Conservation (phyloP, 2,888 invertebrate species). For the Polymixis flavicincta region DNA sequence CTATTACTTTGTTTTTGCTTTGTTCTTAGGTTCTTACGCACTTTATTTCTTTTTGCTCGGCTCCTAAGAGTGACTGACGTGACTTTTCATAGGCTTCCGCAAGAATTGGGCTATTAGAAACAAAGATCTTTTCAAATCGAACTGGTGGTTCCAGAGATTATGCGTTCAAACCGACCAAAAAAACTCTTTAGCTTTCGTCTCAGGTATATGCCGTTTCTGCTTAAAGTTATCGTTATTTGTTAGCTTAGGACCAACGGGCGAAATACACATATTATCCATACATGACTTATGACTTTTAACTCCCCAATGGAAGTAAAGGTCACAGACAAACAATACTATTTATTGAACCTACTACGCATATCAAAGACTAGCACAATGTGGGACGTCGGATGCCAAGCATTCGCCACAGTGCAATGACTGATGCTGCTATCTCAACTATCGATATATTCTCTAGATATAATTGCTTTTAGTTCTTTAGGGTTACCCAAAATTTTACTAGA, state of each 20-base stretch:
- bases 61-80: no score
- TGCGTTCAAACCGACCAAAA: no score
- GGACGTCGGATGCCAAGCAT: conserved; percentile 49
- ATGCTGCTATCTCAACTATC: conserved; percentile 28
- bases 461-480: neutral
- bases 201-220: neutral
- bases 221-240: neutral
- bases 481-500: neutral
- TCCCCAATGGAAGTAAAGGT: conserved; percentile 13
- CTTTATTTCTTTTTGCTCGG: no score
- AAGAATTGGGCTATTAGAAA: no score
- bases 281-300: conserved; percentile 9
- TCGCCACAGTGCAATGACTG: conserved; percentile 58
- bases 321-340: conserved; percentile 45
- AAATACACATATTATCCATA: neutral
- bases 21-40: no score
- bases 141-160: no score
- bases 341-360: conserved; percentile 47
- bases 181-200: no score
- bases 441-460: conserved; percentile 30
- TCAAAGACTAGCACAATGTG: conserved; percentile 40
- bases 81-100: no score
- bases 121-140: no score
- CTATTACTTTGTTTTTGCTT: no score
- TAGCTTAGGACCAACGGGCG: no score